Conservation (phyloP, 2,797 vertebrate species). For the Synanceia verrucosa region DNA sequence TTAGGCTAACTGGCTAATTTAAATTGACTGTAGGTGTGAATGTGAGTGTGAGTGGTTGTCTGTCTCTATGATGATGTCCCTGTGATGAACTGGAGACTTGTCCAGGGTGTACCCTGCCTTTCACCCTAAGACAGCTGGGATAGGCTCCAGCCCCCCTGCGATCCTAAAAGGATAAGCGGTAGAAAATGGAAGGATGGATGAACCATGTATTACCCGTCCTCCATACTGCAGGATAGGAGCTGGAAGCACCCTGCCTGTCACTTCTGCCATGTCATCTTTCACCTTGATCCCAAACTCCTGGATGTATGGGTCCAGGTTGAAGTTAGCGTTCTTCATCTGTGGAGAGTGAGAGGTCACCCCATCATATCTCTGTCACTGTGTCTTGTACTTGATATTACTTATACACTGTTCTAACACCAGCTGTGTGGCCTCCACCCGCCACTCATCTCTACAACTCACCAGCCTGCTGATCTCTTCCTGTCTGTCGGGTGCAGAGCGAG, state of each 20-base stretch:
- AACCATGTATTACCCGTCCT: slow-evolving; percentile 88
- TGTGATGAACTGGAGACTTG: too few relatives aligned
- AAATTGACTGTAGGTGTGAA: too few relatives aligned
- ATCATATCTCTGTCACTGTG: not conserved
- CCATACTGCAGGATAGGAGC: slow-evolving; percentile 98
- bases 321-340: slow-evolving; percentile 99
- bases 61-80: too few relatives aligned
- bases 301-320: slow-evolving; percentile 98
- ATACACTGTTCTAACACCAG: not conserved
- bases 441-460: slow-evolving; percentile 79
- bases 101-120: too few relatives aligned
- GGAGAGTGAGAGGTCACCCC: slow-evolving; percentile 15
- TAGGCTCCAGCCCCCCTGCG: too few relatives aligned
- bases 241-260: slow-evolving; percentile 95
- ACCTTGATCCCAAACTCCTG: slow-evolving; percentile 99
- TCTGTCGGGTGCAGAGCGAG: slow-evolving; percentile 95
- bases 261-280: slow-evolving; percentile 99
- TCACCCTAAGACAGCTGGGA: too few relatives aligned
- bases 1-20: too few relatives aligned
- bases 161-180: too few relatives aligned
- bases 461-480: slow-evolving; percentile 98
- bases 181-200: too few relatives aligned
- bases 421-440: not conserved
- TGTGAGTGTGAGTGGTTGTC: too few relatives aligned
- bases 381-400: too few relatives aligned